Base-by-base conservation (phyloP, 2,797 vertebrate species). In the Carcharodon carcharias region DNA sequence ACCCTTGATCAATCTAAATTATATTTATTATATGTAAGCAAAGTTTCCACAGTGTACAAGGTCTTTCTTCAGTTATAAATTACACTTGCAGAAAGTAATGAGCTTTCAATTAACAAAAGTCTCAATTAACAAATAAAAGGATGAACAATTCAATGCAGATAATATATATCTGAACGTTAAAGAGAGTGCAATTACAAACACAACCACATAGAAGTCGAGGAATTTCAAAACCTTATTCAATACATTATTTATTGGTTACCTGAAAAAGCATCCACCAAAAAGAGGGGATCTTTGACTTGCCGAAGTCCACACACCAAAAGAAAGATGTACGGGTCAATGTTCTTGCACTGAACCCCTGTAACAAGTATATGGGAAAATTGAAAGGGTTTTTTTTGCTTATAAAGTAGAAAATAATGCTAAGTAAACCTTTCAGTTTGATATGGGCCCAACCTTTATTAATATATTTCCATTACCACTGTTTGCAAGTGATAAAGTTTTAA, bases 271-370 rank as follows among this genome's bases (percentile, higher is more conserved):
- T 99, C 97, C 16, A 98, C 98, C 96, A 99, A 96, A 96, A 98
- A 99, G 14, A 99, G 98, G 3, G 99, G 99, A 96, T 99, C 99
- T 96, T 99, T 99, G 92, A 99, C 98, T 97, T 97, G 98, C 96
- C 99, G 97, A 77, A 99, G 98, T 8, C 99, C 99, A 50, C 99
- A 99, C 31, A 99, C 97, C 97, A 99, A 96, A 35, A 99, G 98
- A 96, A 99, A 99, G 26, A 99, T 80, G 0, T 67, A 97, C 0
- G 98, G 96, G 56, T 96, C 97, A 28, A 97, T 96, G 31, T 96
- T 96, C 61, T 97, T 96, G 0, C 63, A 94, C 85, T 96, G 96
- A 67, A 99, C 98, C 96, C 96, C 99, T 99, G 98, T 23, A 98
- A 94, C 31, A 16, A 96, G 16, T 67, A 23, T 96, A 71, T 35